Base-by-base conservation (phyloP, 2,797 vertebrate genomes). In the Lepidocolaptes lacrymiger region DNA sequence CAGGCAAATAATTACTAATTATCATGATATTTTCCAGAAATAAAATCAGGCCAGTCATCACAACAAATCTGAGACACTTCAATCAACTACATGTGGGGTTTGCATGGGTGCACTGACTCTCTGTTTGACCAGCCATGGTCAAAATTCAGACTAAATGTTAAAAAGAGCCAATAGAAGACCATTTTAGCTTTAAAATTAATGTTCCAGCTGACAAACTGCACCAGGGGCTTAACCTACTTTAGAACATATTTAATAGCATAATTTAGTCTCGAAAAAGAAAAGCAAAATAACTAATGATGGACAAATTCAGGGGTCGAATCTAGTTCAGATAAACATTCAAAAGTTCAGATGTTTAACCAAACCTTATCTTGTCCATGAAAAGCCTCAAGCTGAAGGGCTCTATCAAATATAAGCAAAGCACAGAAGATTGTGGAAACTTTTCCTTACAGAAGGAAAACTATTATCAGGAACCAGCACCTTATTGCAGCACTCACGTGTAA, bases 321-420 rank as follows among this genome's bases (percentile, higher is more conserved):
- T 61, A 89, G 95, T 95, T 96, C 90, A 91, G 68, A 96, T 92
- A 96, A 97, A 92, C 95, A 95, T 95, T 96, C 94, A 96, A 91
- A 95, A 97, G 93, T 93, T 97, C 92, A 97, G 74, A 96, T 96
- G 91, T 85, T 95, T 94, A 96, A 95, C 95, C 88, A 93, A 96
- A 95, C 72, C 91, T 97, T 97, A 97, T 97, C 93, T 97, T 97
- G 95, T 97, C 96, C 84, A 34, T 37, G 86, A 96, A 96, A 96
- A 92, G 66, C 58, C 76, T 88, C 84, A 68, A 13, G 81, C 78
- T 10, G 20, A 94, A 93, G 82, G 89, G 58, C 64, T 78, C 44
- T 91, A 94, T 94, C 91, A 91, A 90, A 96, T 24, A 26, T 26
- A 95, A 95, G 74, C 52, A 93, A 93, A 95, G 76, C n/a, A 72